Evolutionary conservation across 2,888 invertebrate genomes (phyloP).

Genomic region (Metalampra italica): DNA sequence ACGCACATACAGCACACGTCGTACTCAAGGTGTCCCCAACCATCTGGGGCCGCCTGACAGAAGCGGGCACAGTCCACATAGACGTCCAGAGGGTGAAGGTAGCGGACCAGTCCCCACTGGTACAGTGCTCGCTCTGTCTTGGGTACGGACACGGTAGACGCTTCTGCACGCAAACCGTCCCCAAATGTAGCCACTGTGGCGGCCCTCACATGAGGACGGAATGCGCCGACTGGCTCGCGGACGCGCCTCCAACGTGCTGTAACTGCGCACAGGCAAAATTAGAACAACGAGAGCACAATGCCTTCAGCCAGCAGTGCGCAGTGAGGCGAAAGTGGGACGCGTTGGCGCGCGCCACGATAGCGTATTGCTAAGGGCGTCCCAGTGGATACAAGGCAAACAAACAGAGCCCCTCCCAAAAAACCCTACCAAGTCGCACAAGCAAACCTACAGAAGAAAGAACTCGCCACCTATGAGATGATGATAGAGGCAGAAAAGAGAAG

Average conservation of each 20-base stretch:
- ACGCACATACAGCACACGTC: neutral
- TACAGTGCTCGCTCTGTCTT: conserved; percentile 10
- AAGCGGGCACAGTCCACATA: conserved; percentile 13
- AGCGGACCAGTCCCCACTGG: conserved; percentile 13
- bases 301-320: neutral
- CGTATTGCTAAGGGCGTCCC: conserved; percentile 13
- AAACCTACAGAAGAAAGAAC: neutral
- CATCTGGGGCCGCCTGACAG: conserved; percentile 4
- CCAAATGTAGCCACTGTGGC: conserved; percentile 12
- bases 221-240: neutral
- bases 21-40: conserved; percentile 4
- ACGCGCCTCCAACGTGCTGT: neutral
- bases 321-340: conserved; percentile 7
- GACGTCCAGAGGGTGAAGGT: conserved; percentile 12
- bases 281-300: neutral
- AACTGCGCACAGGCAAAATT: conserved; percentile 6
- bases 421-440: conserved; percentile 4
- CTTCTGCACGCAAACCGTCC: conserved; percentile 1
- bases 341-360: conserved; percentile 9
- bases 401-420: conserved; percentile 6
- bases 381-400: neutral
- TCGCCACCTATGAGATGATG: conserved; percentile 3
- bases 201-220: neutral
- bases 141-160: conserved; percentile 1
- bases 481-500: conserved; percentile 1